Percentiles rank a stretch among this genome's conserved stretches.
These are phyloP conservation scores for Apis cerana DNA, from an alignment of 1,140 invertebrate species.

Conservation along the genomic window DNA sequence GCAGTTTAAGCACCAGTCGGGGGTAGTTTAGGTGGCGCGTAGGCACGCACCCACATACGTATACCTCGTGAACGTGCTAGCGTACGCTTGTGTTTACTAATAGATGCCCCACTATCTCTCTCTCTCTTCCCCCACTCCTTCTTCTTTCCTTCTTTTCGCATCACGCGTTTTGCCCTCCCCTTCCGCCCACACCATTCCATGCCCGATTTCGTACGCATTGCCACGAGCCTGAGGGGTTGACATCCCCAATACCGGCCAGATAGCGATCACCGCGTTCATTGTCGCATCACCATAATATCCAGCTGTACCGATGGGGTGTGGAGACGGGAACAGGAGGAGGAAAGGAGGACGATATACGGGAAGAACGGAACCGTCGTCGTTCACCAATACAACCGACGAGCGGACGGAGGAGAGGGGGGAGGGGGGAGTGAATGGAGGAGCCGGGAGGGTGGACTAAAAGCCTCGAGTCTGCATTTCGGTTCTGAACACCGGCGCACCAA, in stretches of 20 bases:
- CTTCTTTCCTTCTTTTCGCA: background rate
- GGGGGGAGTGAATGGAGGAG: slow-evolving; percentile 59
- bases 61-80: too few species aligned
- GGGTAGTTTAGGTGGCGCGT: slow-evolving; percentile 71
- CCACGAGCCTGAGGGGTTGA: slow-evolving; percentile 27
- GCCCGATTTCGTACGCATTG: slow-evolving; percentile 14
- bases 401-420: slow-evolving; percentile 56
- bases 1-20: slow-evolving; percentile 76
- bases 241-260: slow-evolving; percentile 58
- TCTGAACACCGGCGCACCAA: slow-evolving; percentile 57
- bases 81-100: slow-evolving; percentile 19
- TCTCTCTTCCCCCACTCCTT: background rate
- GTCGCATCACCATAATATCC: slow-evolving; percentile 74
- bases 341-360: background rate
- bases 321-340: background rate
- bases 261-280: slow-evolving; percentile 77
- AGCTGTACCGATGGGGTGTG: slow-evolving; percentile 22
- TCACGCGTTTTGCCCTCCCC: background rate
- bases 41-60: slow-evolving; percentile 14
- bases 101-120: background rate
- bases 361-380: slow-evolving; percentile 46
- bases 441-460: slow-evolving; percentile 72
- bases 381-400: slow-evolving; percentile 47
- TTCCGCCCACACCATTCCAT: background rate
- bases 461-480: slow-evolving; percentile 70